Evolutionary conservation across 2,888 invertebrate species (phyloP), one percentile per base, ranked within the genome.

Genomic region (Drosophila peninsularis): DNA sequence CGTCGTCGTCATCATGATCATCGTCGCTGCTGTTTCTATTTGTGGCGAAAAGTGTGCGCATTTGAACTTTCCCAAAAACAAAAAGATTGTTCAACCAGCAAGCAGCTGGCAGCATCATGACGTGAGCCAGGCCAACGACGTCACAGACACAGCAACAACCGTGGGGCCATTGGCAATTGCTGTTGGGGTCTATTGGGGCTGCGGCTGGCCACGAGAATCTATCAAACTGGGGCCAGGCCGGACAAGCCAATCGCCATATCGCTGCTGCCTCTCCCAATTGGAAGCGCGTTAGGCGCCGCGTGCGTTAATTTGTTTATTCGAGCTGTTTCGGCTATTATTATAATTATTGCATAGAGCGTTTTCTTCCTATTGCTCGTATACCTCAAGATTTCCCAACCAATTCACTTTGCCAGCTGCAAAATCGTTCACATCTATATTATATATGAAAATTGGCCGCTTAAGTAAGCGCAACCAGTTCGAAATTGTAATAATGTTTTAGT

Each of bases 251-350:
- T 68, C 41, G 60, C 45, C 34, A 36, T 27, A 42, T 9, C 32
- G 52, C 14, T 14, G 45, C 58, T 47, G 78, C 80, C 82, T 80
- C 75, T 77, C 80, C 78, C 85, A 88, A 85, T 79, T 75, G 75
- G 69, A 82, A 85, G 86, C 79, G 80, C 85, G 88, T 85, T 88
- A 74, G 65, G 81, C 77, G 83, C 47, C 47, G 69, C 61, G 72
- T 61, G 75, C 78, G 53, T 68, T 58, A 53, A 65, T 69, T 80
- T 83, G 86, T 86, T 86, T 85, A 86, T 81, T 86, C 79, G 50
- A 62, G 64, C 78, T 60, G 62, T 56, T 80, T 62, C 68, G 54
- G 78, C 81, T 69, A 73, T 83, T 73, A 83, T 75, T 74, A 78
- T 80, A 86, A 76, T 88, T 86, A 78, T 78, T 73, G 76, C 80